Evolutionary conservation across 2,113 vertebrate species (phyloP), one percentile per base, ranked within the genome.

Genomic region (Tychaedon coryphoeus): DNA sequence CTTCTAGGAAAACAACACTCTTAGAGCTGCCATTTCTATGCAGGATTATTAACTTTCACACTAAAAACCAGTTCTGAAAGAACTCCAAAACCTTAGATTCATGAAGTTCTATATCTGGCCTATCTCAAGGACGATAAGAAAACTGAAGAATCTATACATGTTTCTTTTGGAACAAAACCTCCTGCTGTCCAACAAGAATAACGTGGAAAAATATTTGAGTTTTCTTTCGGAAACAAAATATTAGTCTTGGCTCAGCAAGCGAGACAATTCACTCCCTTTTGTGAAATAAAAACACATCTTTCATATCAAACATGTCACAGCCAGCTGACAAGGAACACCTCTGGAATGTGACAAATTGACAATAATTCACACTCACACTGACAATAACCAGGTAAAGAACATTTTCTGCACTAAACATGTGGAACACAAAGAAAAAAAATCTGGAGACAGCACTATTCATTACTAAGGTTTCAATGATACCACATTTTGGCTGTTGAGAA

Each of bases 141-240:
- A 97, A 96, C 79, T 62, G 74, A 79, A 97, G 92, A 96, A 96
- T 92, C 86, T 69, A 94, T 94, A 71, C 86, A 86, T 97, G 95
- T 98, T 98, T 97, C 96, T 96, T 96, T 97, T 98, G 97, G 97
- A 98, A 97, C 84, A 86, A 97, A 97, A 96, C 86, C 93, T 95
- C 77, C 74, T 94, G 95, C 97, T 97, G 95, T 98, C 90, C 96
- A 97, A 90, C 93, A 97, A 97, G 97, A 97, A 94, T 93, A 97
- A 97, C 93, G 69, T 97, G 96, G 95, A 98, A 98, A 95, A 98
- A 98, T 91, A 79, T 91, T 97, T 94, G 87, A 96, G 77, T 97
- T 98, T 98, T 97, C 96, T 92, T 98, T 97, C 95, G 89, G 96
- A 98, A 98, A 97, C 82, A 97, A 98, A 98, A 98, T 98, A 98